These are phyloP conservation scores for Chloroceryle amazona DNA, from an alignment of 2,797 vertebrate genomes.

Conservation along the genomic window DNA sequence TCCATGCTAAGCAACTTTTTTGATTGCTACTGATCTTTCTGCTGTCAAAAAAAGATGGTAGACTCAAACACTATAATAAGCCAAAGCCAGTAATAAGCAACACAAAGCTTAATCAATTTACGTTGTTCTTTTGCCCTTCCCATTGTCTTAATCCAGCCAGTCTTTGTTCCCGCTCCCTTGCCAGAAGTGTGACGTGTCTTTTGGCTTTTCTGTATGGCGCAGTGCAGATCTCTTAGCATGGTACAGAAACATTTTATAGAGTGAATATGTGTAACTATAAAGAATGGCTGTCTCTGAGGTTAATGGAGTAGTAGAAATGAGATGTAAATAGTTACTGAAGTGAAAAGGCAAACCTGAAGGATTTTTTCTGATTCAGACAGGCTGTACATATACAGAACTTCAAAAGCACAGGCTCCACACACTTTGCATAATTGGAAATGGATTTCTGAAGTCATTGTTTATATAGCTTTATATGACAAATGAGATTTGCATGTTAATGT, in stretches of 20 bases:
- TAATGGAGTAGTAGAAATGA: conserved; percentile 42
- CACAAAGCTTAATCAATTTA: conserved; percentile 3
- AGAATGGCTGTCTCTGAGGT: not conserved
- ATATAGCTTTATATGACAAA: not conserved
- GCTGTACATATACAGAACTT: not conserved
- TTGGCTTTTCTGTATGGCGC: conserved; percentile 21
- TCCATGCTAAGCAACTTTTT: not conserved
- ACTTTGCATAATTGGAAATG: not conserved
- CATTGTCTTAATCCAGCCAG: not conserved
- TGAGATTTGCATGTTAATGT: conserved; percentile 14
- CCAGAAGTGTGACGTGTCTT: not conserved
- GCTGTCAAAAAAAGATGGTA: not conserved
- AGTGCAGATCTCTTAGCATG: conserved; percentile 48
- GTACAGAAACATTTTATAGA: conserved; percentile 6
- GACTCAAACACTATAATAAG: not conserved
- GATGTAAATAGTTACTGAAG: conserved; percentile 40
- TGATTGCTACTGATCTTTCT: not conserved
- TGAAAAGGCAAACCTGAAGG: not conserved
- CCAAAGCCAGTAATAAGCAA: not conserved
- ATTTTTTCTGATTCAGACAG: not conserved
- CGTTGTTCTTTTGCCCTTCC: conserved; percentile 29
- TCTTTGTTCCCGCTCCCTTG: conserved; percentile 13
- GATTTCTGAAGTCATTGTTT: conserved; percentile 19
- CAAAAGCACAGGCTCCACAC: not conserved
- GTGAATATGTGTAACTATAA: not conserved